Conservation (phyloP, 2,888 invertebrate genomes). For the Spodoptera littoralis region DNA sequence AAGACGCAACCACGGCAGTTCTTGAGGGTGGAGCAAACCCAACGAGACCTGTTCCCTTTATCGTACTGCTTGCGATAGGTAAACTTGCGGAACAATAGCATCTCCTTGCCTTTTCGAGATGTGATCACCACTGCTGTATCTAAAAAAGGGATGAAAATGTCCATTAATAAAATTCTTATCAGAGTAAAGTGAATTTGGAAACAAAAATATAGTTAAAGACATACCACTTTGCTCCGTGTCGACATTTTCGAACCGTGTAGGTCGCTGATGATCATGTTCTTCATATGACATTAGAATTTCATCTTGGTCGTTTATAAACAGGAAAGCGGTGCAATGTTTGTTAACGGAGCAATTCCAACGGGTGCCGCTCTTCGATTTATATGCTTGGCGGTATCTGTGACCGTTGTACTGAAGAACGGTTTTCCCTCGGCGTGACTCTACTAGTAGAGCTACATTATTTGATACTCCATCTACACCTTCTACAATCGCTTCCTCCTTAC, state of each 20-base stretch:
- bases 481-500: conserved; percentile 2
- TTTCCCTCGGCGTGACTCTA: conserved; percentile 72
- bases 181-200: too few relatives aligned
- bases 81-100: conserved; percentile 77
- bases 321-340: conserved; percentile 72
- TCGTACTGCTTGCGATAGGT: conserved; percentile 81
- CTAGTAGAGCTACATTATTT: conserved; percentile 65
- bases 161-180: too few relatives aligned
- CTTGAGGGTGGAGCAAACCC: conserved; percentile 82
- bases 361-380: conserved; percentile 69
- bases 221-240: conserved; percentile 64
- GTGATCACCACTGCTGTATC: conserved; percentile 78
- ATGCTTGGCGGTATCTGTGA: conserved; percentile 73
- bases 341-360: conserved; percentile 76
- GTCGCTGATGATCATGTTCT: conserved; percentile 66
- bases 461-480: conserved; percentile 21
- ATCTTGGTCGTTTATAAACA: conserved; percentile 72
- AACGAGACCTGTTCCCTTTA: conserved; percentile 68
- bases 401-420: conserved; percentile 74
- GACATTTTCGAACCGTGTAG: conserved; percentile 48
- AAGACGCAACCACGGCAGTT: conserved; percentile 80
- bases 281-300: conserved; percentile 73
- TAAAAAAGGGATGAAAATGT: conserved; percentile 51
- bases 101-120: conserved; percentile 82
- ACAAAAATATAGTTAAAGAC: conserved; percentile 13